Evolutionary conservation across 2,888 invertebrate genomes (phyloP).

Genomic region (Mesochorus sp.): DNA sequence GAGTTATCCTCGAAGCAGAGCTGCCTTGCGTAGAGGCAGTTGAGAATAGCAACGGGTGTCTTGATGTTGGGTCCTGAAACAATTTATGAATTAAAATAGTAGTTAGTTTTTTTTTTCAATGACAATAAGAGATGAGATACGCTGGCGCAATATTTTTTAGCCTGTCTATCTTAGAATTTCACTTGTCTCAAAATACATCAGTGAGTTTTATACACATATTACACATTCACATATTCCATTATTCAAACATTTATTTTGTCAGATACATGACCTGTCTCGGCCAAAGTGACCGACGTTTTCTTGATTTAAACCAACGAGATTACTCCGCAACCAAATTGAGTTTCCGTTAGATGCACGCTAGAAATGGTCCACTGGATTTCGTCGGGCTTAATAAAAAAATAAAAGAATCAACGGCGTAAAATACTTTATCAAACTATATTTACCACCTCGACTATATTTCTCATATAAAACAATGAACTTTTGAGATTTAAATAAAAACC

Average conservation of each 20-base stretch:
- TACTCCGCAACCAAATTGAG: neutral
- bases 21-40: constrained; percentile 94
- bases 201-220: neutral
- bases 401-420: too few species aligned
- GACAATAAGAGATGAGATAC: neutral
- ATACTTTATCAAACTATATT: too few species aligned
- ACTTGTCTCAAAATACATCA: neutral
- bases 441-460: too few species aligned
- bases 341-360: neutral
- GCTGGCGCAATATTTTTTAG: neutral
- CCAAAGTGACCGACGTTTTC: neutral
- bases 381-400: neutral
- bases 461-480: too few species aligned
- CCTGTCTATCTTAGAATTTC: neutral
- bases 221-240: neutral
- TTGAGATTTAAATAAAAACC: too few species aligned
- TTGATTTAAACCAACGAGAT: neutral
- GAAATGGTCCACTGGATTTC: neutral
- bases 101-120: neutral
- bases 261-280: neutral
- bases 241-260: neutral
- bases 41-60: constrained; percentile 90
- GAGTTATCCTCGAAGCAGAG: constrained; percentile 95
- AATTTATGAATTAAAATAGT: constrained; percentile 57
- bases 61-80: constrained; percentile 91